These are phyloP conservation scores for Ageneiosus marmoratus DNA, from an alignment of 2,113 vertebrate species.

Conservation along the genomic window DNA sequence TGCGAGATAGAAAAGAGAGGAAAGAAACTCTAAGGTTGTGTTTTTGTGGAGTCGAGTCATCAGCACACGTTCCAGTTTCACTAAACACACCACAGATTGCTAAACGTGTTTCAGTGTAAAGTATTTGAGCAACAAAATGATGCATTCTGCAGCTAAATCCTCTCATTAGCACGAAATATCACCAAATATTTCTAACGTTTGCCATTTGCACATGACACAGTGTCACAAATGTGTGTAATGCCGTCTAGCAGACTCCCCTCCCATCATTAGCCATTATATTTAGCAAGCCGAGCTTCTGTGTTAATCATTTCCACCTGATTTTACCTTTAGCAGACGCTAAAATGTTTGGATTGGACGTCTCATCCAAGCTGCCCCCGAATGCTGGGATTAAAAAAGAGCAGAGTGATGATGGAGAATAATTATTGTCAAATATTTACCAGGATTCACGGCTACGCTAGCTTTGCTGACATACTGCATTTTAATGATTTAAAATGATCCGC, in stretches of 20 bases:
- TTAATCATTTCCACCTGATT: conserved; percentile 29
- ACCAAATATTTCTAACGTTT: not conserved
- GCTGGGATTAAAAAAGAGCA: conserved; percentile 8
- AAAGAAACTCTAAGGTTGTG: conserved; percentile 36
- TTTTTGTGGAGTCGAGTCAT: conserved; percentile 63
- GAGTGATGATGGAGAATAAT: conserved; percentile 28
- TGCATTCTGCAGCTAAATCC: not conserved
- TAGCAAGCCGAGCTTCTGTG: not conserved
- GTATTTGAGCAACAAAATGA: conserved; percentile 3
- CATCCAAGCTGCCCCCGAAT: conserved; percentile 3
- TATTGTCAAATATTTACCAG: conserved; percentile 45
- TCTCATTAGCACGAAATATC: not conserved
- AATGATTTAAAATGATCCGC: conserved; percentile 48
- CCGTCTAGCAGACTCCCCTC: not conserved
- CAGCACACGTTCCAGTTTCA: conserved; percentile 67
- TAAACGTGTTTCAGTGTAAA: conserved; percentile 63
- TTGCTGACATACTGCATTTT: conserved; percentile 32
- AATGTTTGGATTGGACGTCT: conserved; percentile 38
- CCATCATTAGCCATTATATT: not conserved
- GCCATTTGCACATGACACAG: not conserved
- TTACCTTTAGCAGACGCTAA: conserved; percentile 30
- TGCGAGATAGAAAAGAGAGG: not conserved
- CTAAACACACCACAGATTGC: conserved; percentile 69
- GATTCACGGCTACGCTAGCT: conserved; percentile 15
- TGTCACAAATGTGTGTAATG: not conserved